Evolutionary conservation across 2,797 vertebrate genomes (phyloP).

Genomic region (Euphonia xanthogaster): DNA sequence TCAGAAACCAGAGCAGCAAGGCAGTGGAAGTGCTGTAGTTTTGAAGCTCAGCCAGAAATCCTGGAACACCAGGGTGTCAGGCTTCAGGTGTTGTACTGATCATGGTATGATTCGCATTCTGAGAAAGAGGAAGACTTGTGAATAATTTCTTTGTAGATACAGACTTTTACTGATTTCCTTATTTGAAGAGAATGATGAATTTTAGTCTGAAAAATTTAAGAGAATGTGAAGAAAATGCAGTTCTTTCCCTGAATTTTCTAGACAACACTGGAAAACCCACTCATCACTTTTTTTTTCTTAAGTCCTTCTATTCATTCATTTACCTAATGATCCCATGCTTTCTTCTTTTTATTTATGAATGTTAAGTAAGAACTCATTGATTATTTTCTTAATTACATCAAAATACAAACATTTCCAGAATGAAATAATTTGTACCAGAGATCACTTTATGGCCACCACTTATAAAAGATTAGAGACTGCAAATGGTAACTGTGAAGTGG

Average conservation of each 20-base stretch:
- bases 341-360: neutral
- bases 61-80: neutral
- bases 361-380: neutral
- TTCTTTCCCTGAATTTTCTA: neutral
- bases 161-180: neutral
- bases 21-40: neutral
- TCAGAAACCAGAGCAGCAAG: neutral
- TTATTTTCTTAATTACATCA: neutral
- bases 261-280: neutral
- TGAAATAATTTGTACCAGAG: neutral
- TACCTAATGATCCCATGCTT: neutral
- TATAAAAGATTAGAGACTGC: neutral
- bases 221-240: neutral
- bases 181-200: neutral
- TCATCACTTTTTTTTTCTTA: neutral
- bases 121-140: neutral
- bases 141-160: neutral
- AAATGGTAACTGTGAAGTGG: neutral
- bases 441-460: neutral
- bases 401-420: neutral
- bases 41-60: neutral
- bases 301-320: neutral
- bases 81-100: neutral
- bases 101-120: neutral
- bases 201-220: neutral